Base-by-base conservation (phyloP, 2,888 invertebrate genomes). In the Euphydryas editha region DNA sequence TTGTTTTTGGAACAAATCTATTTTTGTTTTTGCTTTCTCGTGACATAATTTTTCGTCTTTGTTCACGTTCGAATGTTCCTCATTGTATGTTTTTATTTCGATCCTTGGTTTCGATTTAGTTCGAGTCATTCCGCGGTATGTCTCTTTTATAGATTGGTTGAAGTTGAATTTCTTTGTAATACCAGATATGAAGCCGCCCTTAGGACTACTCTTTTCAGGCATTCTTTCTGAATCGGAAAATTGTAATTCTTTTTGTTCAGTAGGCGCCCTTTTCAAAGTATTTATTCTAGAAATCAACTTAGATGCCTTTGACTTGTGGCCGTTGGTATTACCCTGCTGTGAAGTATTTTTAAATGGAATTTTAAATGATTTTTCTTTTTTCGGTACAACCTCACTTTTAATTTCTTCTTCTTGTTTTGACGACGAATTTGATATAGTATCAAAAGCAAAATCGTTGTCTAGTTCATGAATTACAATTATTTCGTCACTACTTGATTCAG, bases 1-100 rank as follows among this genome's bases (percentile, higher is more conserved):
- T 65, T 91, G 88, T 72, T 89, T 92, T 82, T 93, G 93, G 64
- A 93, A 93, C 85, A 92, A 85, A 70, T 93, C 92, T 6, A 93
- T 93, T 75, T 90, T 90, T 0, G 84, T 81, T 76, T 89, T 92
- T 1, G 93, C 93, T 78, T 91, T 91, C 54, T 83, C 88, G 65
- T 88, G 86, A 67, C 90, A 92, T 8, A 93, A 78, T 0, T 84
- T 85, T 78, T 90, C 87, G 20, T 90, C 90, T 76, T 87, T 89
- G 0, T 81, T 82, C 75, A 81, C 81, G 73, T 83, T 81, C 0
- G 80, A 82, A 67, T 86, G 86, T 67, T 88, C 87, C 77, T 88
- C 92, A 15, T 75, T 78, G 64, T 93, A 93, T 0, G 92, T 86
- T 72, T 88, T 86, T 37, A 93, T 90, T 80, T 91, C 89, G 39